Evolutionary conservation across 2,797 vertebrate genomes (phyloP), one percentile per base, ranked within the genome.

Genomic region (Podarcis siculus): DNA sequence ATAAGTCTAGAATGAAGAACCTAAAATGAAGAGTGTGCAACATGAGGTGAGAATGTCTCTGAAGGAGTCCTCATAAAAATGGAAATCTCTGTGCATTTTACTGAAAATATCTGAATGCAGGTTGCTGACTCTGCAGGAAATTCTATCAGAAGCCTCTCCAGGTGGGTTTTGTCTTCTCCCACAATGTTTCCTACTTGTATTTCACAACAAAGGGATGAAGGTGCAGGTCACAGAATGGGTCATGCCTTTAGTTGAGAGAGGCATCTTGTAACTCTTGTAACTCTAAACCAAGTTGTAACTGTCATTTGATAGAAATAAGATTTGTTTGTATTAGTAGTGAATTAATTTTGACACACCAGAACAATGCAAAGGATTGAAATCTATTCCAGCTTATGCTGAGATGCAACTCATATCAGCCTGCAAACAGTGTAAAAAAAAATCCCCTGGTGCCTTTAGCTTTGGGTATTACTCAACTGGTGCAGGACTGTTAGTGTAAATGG

Each of bases 231-330:
- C 0, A 76, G 3, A 2, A 81, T 23, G 4, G 69, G 17, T 10
- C 17, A 0, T 82, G 23, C 88, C 49, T 13, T 49, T 49, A 49
- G 3, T 84, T 78, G 64, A 21, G 87, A 17, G 66, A 79, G 12
- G 12, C 58, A 42, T 19, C 67, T 85, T 25, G 30, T 3, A 32
- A 58, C 67, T 3, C 8, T 86, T 37, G 37, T 37, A 42, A 42
- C 42, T 42, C 42, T 42, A 82, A 89, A 88, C 4, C 83, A 90
- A 45, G 71, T 35, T 73, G 49, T 49, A 13, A 49, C n/a, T 72
- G 82, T 83, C n/a, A 2, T 4, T 83, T 37, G 72, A 79, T 89
- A 32, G 84, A 42, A 61, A 61, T 4, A 83, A 42, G 37, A 86
- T 88, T 5, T 61, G 27, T 2, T 19, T 79, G 66, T 1, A 21